Base-by-base conservation (phyloP, 2,888 invertebrate genomes). In the Ichneumoninae sp. region DNA sequence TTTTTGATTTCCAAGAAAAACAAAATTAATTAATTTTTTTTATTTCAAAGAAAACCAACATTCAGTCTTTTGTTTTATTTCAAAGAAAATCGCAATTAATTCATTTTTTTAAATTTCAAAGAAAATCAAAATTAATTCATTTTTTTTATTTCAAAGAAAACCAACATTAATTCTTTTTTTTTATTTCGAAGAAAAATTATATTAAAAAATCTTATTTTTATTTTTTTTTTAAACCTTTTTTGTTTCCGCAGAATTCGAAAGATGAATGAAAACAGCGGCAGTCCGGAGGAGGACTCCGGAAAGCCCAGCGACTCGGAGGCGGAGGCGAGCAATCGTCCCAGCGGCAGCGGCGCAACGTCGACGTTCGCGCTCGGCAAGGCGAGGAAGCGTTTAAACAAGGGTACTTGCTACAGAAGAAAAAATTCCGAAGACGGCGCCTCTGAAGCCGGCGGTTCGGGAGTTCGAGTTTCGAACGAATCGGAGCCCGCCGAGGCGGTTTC, bases 401-500 rank as follows among this genome's bases (percentile, higher is more conserved):
- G 52, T 1, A 40, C 26, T 30, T 16, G 75, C 8, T 36, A 75
- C 16, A 10, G 66, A 36, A 75, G 22, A 22, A 75, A 52, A 5
- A 36, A n/a, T 13, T 13, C 30, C 10, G 8, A 40, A 2, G 22
- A 5, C 0, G 50, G 19, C 22, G 54, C 22, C 2, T 2, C 47
- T 19, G 65, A 75, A 3, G 13, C 47, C 0, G 62, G 33, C 5
- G 2, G 22, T 7, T 72, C 72, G 0, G 19, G 40, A 47, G 68
- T 19, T 54, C 19, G 30, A 4, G 79, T 76, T 22, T 69, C 65
- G 26, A 6, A 68, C 80, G 36, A 69, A 22, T 30, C 26, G 40
- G 19, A 82, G n/a, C 50, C 85, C 47, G 83, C 75, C 26, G 65
- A 47, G 60, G 65, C 87, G 3, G 87, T 78, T 44, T 90, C 16